Conservation (phyloP, 2,113 vertebrate species). For the Thunnus thynnus region DNA sequence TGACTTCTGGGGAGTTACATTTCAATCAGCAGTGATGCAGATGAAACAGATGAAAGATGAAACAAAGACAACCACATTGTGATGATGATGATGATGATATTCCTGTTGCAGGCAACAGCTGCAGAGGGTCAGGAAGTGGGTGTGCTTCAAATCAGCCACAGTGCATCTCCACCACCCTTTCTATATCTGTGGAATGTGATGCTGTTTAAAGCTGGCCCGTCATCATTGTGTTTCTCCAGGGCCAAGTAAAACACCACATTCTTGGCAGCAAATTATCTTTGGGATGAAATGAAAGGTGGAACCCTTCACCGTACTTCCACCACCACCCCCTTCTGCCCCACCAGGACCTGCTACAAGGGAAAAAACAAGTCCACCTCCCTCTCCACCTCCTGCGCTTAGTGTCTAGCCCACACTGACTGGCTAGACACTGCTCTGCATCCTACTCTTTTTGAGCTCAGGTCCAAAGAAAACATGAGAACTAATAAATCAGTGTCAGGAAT, state of each 20-base stretch:
- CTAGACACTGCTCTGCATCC: constrained; percentile 20
- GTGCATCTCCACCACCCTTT: constrained; percentile 57
- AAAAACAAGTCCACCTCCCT: constrained; percentile 76
- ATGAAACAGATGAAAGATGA: constrained; percentile 3
- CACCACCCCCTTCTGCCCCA: constrained; percentile 51
- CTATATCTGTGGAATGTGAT: constrained; percentile 55
- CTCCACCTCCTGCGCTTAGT: constrained; percentile 6
- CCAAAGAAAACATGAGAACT: constrained; percentile 83
- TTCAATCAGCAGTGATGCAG: constrained; percentile 44
- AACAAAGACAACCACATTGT: constrained; percentile 37
- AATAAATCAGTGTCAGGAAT: constrained; percentile 79
- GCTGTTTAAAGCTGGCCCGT: constrained; percentile 42
- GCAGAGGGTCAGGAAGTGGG: constrained; percentile 61
- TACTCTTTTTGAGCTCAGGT: constrained; percentile 61
- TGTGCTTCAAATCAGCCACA: constrained; percentile 57
- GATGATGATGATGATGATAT: constrained; percentile 55
- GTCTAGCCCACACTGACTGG: constrained; percentile 19
- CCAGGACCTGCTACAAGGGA: constrained; percentile 60
- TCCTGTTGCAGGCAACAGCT: constrained; percentile 60
- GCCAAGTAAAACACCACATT: constrained; percentile 80
- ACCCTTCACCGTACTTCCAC: constrained; percentile 56
- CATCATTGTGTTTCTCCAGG: constrained; percentile 37
- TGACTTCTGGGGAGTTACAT: constrained; percentile 1
- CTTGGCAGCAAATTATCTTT: constrained; percentile 77
- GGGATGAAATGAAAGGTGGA: constrained; percentile 78